phyloP scores from a whole-genome alignment of 1,140 invertebrate genomes.

The Cydia splendana region DNA sequence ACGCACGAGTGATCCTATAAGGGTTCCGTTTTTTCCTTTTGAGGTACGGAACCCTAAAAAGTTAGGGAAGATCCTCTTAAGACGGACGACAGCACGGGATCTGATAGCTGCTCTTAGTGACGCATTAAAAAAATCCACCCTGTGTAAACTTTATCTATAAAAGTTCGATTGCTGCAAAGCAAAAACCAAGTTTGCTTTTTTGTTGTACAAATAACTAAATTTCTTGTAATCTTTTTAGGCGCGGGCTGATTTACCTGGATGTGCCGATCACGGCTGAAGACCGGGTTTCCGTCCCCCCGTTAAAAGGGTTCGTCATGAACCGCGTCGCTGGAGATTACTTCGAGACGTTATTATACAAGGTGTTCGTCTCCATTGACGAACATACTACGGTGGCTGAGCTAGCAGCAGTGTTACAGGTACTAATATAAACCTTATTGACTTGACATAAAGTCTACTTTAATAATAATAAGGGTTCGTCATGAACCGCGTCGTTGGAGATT shows the following conservation, averaged over 20 bases:
- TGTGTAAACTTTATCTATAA: too few relatives aligned
- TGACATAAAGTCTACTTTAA: too few relatives aligned
- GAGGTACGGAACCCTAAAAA: too few relatives aligned
- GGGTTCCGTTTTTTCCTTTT: too few relatives aligned
- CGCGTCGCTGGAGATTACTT: slow-evolving; percentile 96
- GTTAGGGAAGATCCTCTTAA: too few relatives aligned
- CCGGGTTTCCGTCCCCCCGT: slow-evolving; percentile 93
- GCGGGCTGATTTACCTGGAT: slow-evolving; percentile 95
- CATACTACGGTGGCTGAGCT: slow-evolving; percentile 93
- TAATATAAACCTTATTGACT: slow-evolving; percentile 62
- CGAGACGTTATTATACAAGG: slow-evolving; percentile 97
- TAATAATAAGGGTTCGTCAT: slow-evolving; percentile 98
- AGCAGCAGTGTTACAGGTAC: slow-evolving; percentile 73
- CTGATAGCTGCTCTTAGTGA: too few relatives aligned
- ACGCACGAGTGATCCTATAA: too few relatives aligned
- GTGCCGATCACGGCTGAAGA: slow-evolving; percentile 94
- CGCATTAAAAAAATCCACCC: too few relatives aligned
- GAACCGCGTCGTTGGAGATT: slow-evolving; percentile 97
- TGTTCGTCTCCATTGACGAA: slow-evolving; percentile 98
- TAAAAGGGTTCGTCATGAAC: slow-evolving; percentile 99
- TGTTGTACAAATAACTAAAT: too few relatives aligned
- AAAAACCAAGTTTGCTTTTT: too few relatives aligned
- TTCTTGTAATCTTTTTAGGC: slow-evolving; percentile 80
- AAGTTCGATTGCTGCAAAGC: too few relatives aligned
- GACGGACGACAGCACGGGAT: too few relatives aligned